phyloP scores from a whole-genome alignment of 2,797 vertebrate genomes.

The Alfaro cultratus region DNA sequence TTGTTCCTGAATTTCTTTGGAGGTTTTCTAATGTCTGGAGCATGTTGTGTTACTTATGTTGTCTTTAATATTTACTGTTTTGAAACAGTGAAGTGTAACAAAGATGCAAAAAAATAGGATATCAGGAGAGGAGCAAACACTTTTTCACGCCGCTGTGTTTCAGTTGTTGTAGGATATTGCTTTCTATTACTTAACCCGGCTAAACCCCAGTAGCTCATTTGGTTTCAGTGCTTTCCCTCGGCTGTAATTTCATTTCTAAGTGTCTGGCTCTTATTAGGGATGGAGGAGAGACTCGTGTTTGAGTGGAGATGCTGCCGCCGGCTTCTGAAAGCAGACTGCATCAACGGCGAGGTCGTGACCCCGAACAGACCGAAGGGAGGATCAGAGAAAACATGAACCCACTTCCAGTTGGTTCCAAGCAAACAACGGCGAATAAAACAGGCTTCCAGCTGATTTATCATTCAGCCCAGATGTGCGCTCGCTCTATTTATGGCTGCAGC shows the following conservation, averaged over 20 bases:
- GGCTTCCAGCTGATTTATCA: conserved; percentile 28
- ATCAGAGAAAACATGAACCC: conserved; percentile 30
- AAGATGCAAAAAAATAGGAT: too few species aligned
- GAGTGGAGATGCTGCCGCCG: conserved; percentile 9
- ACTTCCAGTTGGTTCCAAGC: conserved; percentile 7
- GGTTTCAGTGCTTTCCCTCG: background rate
- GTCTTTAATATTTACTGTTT: too few species aligned
- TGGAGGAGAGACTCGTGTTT: conserved; percentile 6
- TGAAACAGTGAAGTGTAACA: too few species aligned
- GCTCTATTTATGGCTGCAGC: conserved; percentile 23
- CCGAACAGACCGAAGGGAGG: background rate
- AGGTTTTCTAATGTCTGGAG: too few species aligned
- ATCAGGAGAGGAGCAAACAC: too few species aligned
- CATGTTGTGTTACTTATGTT: too few species aligned
- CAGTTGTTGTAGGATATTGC: background rate
- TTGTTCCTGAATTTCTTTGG: too few species aligned
- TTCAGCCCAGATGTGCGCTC: conserved; percentile 20
- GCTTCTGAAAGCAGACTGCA: background rate
- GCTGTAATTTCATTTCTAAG: background rate
- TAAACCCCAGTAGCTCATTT: background rate
- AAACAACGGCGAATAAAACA: conserved; percentile 7
- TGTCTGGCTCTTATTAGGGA: background rate
- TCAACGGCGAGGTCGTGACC: background rate
- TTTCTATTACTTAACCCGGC: background rate
- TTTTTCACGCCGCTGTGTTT: background rate